A percentile compares a stretch with the other conserved stretches of the same genome.
phyloP scores from a whole-genome alignment of 2,113 vertebrate species.

The Indri indri region DNA sequence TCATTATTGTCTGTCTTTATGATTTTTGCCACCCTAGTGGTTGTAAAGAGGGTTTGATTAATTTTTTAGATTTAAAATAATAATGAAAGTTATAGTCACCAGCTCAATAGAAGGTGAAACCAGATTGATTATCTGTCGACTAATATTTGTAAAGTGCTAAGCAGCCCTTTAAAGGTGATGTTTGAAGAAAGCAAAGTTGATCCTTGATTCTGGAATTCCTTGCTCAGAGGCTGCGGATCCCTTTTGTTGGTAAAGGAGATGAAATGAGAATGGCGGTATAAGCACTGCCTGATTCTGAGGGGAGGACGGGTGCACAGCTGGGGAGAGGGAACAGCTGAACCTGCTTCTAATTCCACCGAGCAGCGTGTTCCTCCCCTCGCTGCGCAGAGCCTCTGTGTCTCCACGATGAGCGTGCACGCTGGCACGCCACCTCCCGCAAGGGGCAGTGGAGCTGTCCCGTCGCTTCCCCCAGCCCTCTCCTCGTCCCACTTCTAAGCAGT shows the following conservation, averaged over 20 bases:
- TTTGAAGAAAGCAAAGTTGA: neutral
- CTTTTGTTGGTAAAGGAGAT: neutral
- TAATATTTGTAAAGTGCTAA: neutral
- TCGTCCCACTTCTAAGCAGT: slow-evolving; percentile 75
- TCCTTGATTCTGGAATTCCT: neutral
- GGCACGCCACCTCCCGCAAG: neutral
- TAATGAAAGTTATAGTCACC: neutral
- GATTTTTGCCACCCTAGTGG: neutral
- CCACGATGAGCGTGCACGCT: accelerated
- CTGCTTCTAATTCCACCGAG: neutral
- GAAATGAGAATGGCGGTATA: neutral
- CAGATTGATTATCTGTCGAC: neutral
- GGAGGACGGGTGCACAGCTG: neutral
- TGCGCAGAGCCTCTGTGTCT: neutral
- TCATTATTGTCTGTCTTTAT: neutral
- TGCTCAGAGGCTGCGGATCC: neutral
- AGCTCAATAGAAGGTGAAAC: neutral
- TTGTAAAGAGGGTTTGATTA: neutral
- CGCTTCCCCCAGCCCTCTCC: slow-evolving; percentile 50
- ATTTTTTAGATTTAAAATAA: slow-evolving; percentile 23
- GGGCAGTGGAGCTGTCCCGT: slow-evolving; percentile 56
- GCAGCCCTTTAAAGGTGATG: neutral
- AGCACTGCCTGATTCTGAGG: neutral
- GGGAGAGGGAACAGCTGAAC: slow-evolving; percentile 48
- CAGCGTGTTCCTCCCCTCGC: neutral